Evolutionary conservation across 2,797 vertebrate species (phyloP).

Genomic region (Orientallactaga sibirica): DNA sequence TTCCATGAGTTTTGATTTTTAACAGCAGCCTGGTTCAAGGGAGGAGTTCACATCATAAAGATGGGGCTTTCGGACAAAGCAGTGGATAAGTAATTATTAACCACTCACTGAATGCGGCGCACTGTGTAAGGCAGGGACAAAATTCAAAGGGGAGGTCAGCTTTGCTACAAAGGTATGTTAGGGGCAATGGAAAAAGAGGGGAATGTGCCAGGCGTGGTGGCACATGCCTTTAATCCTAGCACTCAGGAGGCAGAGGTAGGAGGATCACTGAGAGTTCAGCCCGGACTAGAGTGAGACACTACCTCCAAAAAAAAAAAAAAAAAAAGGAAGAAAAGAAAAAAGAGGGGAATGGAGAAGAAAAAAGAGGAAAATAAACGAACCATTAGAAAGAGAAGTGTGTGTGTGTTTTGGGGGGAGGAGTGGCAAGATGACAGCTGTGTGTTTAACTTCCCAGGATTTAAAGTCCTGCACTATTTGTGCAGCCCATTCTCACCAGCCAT

Average conservation of each 20-base stretch:
- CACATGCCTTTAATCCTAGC: too few relatives aligned
- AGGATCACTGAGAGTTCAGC: too few relatives aligned
- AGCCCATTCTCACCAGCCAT: background rate
- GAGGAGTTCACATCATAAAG: background rate
- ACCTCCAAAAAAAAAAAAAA: too few relatives aligned
- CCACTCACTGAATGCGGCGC: background rate
- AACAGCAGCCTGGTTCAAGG: conserved; percentile 38
- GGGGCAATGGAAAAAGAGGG: background rate
- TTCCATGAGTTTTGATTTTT: conserved; percentile 67
- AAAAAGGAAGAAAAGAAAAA: too few relatives aligned
- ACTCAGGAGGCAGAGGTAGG: too few relatives aligned
- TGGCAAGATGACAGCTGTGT: conserved; percentile 6
- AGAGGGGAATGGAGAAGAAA: background rate
- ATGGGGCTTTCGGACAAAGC: conserved; percentile 5
- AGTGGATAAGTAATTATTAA: background rate
- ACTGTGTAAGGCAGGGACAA: background rate
- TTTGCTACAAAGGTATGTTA: background rate
- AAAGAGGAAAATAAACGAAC: background rate
- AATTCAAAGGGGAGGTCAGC: background rate
- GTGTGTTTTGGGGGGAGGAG: too few relatives aligned
- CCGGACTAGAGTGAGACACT: too few relatives aligned
- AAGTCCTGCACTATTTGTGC: conserved; percentile 32
- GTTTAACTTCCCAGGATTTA: conserved; percentile 60
- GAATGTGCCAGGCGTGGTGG: too few relatives aligned
- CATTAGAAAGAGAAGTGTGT: background rate